Evolutionary conservation across 2,113 vertebrate genomes (phyloP), one percentile per base, ranked within the genome.

Genomic region (Embiotoca jacksoni): DNA sequence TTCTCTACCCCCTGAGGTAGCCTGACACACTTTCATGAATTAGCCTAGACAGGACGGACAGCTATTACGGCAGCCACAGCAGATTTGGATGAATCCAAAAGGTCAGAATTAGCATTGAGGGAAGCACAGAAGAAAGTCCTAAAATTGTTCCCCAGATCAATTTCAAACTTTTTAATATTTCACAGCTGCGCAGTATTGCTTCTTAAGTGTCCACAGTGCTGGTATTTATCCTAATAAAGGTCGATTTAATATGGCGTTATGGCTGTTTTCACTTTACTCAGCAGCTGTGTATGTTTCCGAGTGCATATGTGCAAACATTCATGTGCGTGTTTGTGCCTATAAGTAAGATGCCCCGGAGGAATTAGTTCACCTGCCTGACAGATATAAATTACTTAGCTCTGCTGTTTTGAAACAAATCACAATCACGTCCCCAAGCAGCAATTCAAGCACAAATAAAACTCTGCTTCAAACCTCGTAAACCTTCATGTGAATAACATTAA

Each of bases 11-110:
- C 88, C 87, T 47, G 84, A 88, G 84, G 84, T 78, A 78, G 59
- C 72, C 59, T 91, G 86, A 91, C 90, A 90, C 79, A 89, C 91
- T 93, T 91, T 87, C 84, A 86, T 89, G 88, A 93, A 90, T 92
- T 91, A 90, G 80, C 85, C 69, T 13, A 60, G 71, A 87, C 82
- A 88, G 86, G 88, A 88, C 57, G 61, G 81, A 84, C 53, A 56
- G 79, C 84, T 82, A 77, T 90, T 92, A 87, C 78, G 88, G 92
- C 87, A 82, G 82, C 89, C 84, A 89, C 84, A 57, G 83, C 86
- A 89, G 74, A 91, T 90, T 83, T 86, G 77, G 86, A 63, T 72
- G 80, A 88, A 88, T 82, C 72, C 37, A 81, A 90, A 92, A 94
- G 92, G 91, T 94, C 91, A 91, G 76, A 90, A 91, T 89, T 90